A percentile compares a stretch with the other conserved stretches of the same genome.
These are phyloP conservation scores for Hippoglossus stenolepis DNA, from an alignment of 2,113 vertebrate species.

Conservation along the genomic window DNA sequence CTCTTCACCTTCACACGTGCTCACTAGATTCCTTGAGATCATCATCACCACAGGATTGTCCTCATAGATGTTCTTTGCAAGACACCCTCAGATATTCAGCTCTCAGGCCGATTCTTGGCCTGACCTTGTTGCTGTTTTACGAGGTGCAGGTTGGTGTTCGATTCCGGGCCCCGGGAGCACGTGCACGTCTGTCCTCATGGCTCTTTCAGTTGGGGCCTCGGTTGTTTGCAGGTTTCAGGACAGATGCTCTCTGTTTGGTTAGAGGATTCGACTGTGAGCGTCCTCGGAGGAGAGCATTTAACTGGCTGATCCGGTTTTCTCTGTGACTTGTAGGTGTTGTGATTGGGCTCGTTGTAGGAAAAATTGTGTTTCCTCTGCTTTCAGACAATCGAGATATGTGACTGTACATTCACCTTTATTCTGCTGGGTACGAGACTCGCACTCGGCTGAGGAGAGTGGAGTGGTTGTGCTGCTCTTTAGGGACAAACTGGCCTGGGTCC, in stretches of 20 bases:
- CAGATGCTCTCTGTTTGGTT: constrained; percentile 9
- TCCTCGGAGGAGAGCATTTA: constrained; percentile 4
- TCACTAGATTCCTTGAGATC: constrained; percentile 31
- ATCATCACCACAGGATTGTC: constrained; percentile 19
- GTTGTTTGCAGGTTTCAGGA: constrained; percentile 14
- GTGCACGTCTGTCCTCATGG: too few relatives aligned
- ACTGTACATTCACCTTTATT: background rate
- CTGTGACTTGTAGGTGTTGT: background rate
- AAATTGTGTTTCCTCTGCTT: constrained; percentile 11
- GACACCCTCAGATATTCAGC: constrained; percentile 4
- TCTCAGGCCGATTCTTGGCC: constrained; percentile 20
- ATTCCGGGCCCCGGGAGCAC: background rate
- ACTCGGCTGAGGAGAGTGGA: background rate
- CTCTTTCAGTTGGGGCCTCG: constrained; percentile 24
- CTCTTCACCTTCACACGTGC: constrained; percentile 17
- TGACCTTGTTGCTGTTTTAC: constrained; percentile 38
- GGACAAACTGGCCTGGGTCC: background rate
- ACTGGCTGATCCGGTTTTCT: background rate
- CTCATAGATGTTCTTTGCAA: constrained; percentile 55
- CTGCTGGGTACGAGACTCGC: background rate
- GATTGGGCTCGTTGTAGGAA: background rate
- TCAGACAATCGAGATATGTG: background rate
- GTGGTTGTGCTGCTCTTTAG: background rate
- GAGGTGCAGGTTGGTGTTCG: constrained; percentile 19
- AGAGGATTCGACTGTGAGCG: background rate